Evolutionary conservation across 2,888 invertebrate genomes (phyloP).

Genomic region (Acholoe squamosa): DNA sequence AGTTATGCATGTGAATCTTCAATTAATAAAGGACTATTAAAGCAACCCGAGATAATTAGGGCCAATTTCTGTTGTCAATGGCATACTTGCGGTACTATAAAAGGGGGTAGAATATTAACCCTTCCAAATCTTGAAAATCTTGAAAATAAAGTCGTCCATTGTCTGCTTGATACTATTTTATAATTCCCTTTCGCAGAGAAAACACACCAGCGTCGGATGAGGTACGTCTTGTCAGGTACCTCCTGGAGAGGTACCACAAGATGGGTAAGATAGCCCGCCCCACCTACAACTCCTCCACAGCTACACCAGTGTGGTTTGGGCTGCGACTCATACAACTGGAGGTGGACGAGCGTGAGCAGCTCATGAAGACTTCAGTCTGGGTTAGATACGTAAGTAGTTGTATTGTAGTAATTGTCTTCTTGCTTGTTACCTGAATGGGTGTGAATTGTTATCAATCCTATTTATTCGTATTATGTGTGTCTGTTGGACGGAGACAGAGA

Average conservation of each 20-base stretch:
- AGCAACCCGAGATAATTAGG: neutral
- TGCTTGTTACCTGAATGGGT: too few relatives aligned
- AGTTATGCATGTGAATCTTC: too few relatives aligned
- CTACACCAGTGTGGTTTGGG: constrained; percentile 76
- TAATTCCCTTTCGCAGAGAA: neutral
- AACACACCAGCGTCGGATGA: constrained; percentile 36
- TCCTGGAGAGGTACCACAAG: constrained; percentile 54
- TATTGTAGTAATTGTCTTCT: too few relatives aligned
- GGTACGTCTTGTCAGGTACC: constrained; percentile 56
- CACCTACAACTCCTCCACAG: constrained; percentile 74
- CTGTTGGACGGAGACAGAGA: too few relatives aligned
- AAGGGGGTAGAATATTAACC: neutral
- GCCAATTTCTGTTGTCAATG: neutral
- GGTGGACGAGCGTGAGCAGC: constrained; percentile 84
- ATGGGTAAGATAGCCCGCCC: constrained; percentile 73
- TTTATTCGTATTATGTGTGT: too few relatives aligned
- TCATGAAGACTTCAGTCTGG: constrained; percentile 85
- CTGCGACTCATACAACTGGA: constrained; percentile 78
- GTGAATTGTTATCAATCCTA: too few relatives aligned
- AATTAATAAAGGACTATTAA: neutral
- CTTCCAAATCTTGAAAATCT: neutral
- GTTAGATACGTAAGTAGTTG: constrained; percentile 82
- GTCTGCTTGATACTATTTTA: neutral
- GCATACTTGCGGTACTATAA: neutral
- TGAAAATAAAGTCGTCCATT: neutral